Conservation (phyloP, 1,140 invertebrate genomes). For the Episyrphus balteatus region DNA sequence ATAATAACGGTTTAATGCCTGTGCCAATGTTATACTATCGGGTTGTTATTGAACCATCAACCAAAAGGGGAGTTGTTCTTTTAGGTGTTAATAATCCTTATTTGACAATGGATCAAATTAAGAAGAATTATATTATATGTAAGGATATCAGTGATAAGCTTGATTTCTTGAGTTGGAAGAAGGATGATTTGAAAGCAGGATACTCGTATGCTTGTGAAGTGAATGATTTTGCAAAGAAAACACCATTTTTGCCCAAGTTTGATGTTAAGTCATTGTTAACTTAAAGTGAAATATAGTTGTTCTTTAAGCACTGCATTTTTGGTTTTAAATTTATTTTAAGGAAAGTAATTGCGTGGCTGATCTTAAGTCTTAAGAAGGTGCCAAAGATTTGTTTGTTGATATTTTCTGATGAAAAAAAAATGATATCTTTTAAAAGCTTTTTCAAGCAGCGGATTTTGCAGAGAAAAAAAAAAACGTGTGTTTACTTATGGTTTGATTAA, state of each 20-base stretch:
- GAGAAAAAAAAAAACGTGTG: too few relatives aligned
- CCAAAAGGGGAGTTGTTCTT: conserved; percentile 39
- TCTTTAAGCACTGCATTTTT: too few relatives aligned
- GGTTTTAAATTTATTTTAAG: too few relatives aligned
- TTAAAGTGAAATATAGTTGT: conserved; percentile 1
- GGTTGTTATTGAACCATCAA: conserved; percentile 40
- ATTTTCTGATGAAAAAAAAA: too few relatives aligned
- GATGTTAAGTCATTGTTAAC: conserved; percentile 20
- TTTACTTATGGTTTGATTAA: too few relatives aligned
- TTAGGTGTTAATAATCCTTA: conserved; percentile 49
- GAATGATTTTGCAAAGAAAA: conserved; percentile 42
- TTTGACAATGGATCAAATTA: conserved; percentile 21
- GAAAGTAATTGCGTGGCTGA: too few relatives aligned
- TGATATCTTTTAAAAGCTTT: too few relatives aligned
- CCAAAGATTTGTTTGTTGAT: too few relatives aligned
- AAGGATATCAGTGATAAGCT: conserved; percentile 39
- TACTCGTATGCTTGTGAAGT: conserved; percentile 54
- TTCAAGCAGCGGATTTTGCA: too few relatives aligned
- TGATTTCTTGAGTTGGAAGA: conserved; percentile 40
- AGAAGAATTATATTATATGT: conserved; percentile 39
- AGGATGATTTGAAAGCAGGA: conserved; percentile 41
- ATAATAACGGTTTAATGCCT: conserved; percentile 30
- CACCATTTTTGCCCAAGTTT: conserved; percentile 33
- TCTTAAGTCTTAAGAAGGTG: too few relatives aligned
- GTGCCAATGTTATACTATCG: conserved; percentile 48